Percentiles rank a stretch among this genome's conserved stretches.
Conservation (phyloP, 64 coral and sea anemone species). For the Montipora foliosa region DNA sequence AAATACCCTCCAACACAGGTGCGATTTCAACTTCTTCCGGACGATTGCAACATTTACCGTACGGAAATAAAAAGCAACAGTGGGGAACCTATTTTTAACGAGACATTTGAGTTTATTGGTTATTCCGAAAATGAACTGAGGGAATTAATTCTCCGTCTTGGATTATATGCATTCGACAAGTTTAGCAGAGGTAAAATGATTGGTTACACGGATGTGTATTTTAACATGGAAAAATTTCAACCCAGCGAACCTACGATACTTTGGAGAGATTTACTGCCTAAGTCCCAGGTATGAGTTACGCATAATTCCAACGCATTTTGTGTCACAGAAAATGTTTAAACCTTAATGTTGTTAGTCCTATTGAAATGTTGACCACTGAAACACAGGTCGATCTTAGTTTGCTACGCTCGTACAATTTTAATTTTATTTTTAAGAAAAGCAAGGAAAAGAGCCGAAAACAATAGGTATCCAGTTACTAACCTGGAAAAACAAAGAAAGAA, state of each 20-base stretch:
- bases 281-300: constrained; percentile 68
- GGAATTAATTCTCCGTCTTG: constrained; percentile 77
- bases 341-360: too few relatives aligned
- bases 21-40: constrained; percentile 88
- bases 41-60: constrained; percentile 78
- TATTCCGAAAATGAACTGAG: constrained; percentile 80
- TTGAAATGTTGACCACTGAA: too few relatives aligned
- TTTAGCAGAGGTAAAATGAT: constrained; percentile 86
- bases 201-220: constrained; percentile 71
- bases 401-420: too few relatives aligned
- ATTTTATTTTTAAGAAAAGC: not conserved
- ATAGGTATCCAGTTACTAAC: not conserved
- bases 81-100: constrained; percentile 86
- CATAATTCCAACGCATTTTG: not conserved
- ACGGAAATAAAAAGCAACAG: constrained; percentile 79
- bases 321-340: too few relatives aligned
- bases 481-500: not conserved
- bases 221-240: constrained; percentile 71
- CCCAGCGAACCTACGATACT: constrained; percentile 78
- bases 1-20: constrained; percentile 80
- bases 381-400: not conserved
- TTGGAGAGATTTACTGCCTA: constrained; percentile 74
- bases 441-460: not conserved
- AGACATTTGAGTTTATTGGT: constrained; percentile 94
- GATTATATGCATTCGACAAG: constrained; percentile 78